phyloP scores from a whole-genome alignment of 2,888 invertebrate genomes.

The Peribatodes rhomboidaria region DNA sequence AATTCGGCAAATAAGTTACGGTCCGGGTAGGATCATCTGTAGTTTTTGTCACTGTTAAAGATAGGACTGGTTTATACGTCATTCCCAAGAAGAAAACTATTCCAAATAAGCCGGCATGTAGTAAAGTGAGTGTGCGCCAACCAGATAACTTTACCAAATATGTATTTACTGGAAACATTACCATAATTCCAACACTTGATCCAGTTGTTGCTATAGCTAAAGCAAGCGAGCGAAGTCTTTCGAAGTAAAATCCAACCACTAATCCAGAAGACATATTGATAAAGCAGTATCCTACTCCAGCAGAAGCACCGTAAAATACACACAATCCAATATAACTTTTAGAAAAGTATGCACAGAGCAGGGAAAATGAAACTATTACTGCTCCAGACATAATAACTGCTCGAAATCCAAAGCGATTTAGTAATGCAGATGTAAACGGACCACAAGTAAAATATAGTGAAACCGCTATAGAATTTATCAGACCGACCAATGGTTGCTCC shows the following conservation, averaged over 20 bases:
- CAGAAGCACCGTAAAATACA: slow-evolving; percentile 69
- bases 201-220: slow-evolving; percentile 70
- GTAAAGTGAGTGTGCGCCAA: slow-evolving; percentile 71
- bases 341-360: slow-evolving; percentile 70
- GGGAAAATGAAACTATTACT: slow-evolving; percentile 63
- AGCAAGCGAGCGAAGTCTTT: slow-evolving; percentile 71
- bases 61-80: slow-evolving; percentile 72
- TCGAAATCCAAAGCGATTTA: slow-evolving; percentile 80
- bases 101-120: slow-evolving; percentile 74
- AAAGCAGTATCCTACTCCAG: slow-evolving; percentile 74
- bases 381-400: slow-evolving; percentile 75
- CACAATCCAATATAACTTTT: slow-evolving; percentile 60
- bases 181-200: slow-evolving; percentile 74
- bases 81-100: slow-evolving; percentile 70
- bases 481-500: slow-evolving; percentile 63
- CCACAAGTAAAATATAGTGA: slow-evolving; percentile 72
- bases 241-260: slow-evolving; percentile 81
- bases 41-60: slow-evolving; percentile 68
- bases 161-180: slow-evolving; percentile 69
- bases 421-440: slow-evolving; percentile 74
- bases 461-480: slow-evolving; percentile 73
- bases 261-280: slow-evolving; percentile 70
- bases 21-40: slow-evolving; percentile 71
- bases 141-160: slow-evolving; percentile 67
- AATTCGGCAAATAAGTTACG: slow-evolving; percentile 75